These are phyloP conservation scores for Ammodytes dubius DNA, from an alignment of 2,113 vertebrate species.

Conservation along the genomic window DNA sequence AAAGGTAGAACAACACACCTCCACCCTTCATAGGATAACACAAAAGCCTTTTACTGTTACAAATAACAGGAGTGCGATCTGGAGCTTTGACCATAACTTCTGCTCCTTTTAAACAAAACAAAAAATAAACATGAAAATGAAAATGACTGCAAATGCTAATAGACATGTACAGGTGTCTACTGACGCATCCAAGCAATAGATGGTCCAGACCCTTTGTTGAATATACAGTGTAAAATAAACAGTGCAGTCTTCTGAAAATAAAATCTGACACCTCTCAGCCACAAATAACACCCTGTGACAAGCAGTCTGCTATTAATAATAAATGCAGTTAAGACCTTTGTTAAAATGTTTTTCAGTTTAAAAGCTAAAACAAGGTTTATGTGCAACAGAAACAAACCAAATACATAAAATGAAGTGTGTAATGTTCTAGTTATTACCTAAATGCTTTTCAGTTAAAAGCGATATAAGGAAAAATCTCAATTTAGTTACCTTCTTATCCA, in stretches of 20 bases:
- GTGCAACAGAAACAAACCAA: not conserved
- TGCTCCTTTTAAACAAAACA: not conserved
- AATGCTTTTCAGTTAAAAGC: not conserved
- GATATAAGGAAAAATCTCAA: not conserved
- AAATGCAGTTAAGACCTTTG: not conserved
- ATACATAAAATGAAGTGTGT: not conserved
- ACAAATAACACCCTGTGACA: not conserved
- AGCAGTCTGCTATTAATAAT: not conserved
- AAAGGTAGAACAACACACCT: conserved; percentile 26
- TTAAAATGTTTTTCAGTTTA: not conserved
- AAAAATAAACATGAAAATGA: not conserved
- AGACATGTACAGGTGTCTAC: not conserved
- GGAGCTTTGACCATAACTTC: not conserved
- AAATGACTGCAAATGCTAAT: not conserved
- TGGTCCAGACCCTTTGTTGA: not conserved
- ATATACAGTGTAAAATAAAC: conserved; percentile 15
- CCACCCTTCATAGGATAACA: conserved; percentile 31
- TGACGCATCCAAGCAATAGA: not conserved
- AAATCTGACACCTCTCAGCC: not conserved
- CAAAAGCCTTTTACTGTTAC: not conserved
- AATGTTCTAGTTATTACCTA: not conserved
- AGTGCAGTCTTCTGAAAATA: not conserved
- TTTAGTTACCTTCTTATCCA: not conserved
- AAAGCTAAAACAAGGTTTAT: conserved; percentile 8
- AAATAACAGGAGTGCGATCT: not conserved